Conservation (phyloP, 2,113 vertebrate species). For the Cyanoderma ruficeps region DNA sequence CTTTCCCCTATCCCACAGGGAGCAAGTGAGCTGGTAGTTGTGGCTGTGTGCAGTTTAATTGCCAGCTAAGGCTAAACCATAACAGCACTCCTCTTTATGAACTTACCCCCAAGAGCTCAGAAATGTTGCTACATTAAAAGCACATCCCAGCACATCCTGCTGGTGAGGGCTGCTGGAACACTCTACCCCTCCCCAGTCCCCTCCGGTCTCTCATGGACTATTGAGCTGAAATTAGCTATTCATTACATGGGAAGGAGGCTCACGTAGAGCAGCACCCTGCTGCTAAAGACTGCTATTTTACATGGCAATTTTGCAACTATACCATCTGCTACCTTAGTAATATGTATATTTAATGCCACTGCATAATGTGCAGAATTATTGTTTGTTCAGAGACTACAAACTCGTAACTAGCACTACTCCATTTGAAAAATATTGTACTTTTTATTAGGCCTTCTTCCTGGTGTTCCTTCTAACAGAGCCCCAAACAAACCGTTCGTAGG, state of each 20-base stretch:
- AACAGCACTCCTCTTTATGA: conserved; percentile 31
- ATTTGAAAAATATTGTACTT: conserved; percentile 34
- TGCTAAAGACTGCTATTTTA: conserved; percentile 66
- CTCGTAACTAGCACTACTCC: conserved; percentile 27
- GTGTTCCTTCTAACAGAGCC: background rate
- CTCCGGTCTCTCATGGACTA: conserved; percentile 62
- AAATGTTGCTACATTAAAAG: conserved; percentile 69
- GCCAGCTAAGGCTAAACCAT: background rate
- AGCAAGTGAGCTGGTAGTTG: background rate
- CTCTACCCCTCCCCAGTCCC: background rate
- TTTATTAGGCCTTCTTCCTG: conserved; percentile 4
- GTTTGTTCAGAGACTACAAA: conserved; percentile 67
- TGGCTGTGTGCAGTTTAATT: background rate
- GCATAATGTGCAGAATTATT: conserved; percentile 68
- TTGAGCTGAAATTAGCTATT: conserved; percentile 74
- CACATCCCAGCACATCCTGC: conserved; percentile 58
- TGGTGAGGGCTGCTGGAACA: conserved; percentile 38
- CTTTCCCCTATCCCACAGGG: background rate
- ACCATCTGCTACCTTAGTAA: conserved; percentile 75
- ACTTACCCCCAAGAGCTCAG: conserved; percentile 59
- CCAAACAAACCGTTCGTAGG: background rate
- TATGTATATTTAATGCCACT: conserved; percentile 69
- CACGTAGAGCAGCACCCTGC: conserved; percentile 63
- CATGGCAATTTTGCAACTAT: conserved; percentile 68
- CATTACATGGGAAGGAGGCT: conserved; percentile 73